Conservation (phyloP, 2,888 invertebrate species). For the Tortricodes alternella region DNA sequence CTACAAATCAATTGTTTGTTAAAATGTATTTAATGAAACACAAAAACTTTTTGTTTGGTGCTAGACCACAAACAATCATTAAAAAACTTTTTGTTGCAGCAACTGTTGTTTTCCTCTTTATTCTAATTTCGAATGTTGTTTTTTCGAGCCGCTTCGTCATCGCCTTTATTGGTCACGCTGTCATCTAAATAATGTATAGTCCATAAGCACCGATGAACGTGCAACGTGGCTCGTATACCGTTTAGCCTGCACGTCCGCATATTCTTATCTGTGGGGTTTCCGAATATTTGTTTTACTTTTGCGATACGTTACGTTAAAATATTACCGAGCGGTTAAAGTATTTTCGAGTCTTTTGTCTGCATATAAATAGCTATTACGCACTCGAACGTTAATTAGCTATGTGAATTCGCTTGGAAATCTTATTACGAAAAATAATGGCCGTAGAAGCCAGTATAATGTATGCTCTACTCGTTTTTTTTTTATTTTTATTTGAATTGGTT, state of each 20-base stretch:
- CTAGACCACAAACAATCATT: no score
- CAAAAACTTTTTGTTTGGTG: no score
- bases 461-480: not conserved
- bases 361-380: slow-evolving; percentile 6
- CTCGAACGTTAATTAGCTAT: slow-evolving; percentile 10
- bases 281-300: slow-evolving; percentile 1
- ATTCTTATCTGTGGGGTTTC: slow-evolving; percentile 10
- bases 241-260: slow-evolving; percentile 1
- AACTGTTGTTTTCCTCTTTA: slow-evolving; percentile 8
- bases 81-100: no score
- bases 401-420: slow-evolving; percentile 2
- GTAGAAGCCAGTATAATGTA: slow-evolving; percentile 13
- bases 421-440: slow-evolving; percentile 2
- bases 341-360: slow-evolving; percentile 1
- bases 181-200: not conserved
- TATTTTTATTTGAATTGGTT: slow-evolving; percentile 24
- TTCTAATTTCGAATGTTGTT: slow-evolving; percentile 17
- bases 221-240: not conserved
- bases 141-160: slow-evolving; percentile 12
- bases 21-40: no score
- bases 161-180: slow-evolving; percentile 27
- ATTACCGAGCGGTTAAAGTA: not conserved
- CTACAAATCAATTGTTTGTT: no score
- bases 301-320: slow-evolving; percentile 11
- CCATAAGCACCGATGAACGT: not conserved